Base-by-base conservation (phyloP, 2,797 vertebrate species). In the Micromesistius poutassou region DNA sequence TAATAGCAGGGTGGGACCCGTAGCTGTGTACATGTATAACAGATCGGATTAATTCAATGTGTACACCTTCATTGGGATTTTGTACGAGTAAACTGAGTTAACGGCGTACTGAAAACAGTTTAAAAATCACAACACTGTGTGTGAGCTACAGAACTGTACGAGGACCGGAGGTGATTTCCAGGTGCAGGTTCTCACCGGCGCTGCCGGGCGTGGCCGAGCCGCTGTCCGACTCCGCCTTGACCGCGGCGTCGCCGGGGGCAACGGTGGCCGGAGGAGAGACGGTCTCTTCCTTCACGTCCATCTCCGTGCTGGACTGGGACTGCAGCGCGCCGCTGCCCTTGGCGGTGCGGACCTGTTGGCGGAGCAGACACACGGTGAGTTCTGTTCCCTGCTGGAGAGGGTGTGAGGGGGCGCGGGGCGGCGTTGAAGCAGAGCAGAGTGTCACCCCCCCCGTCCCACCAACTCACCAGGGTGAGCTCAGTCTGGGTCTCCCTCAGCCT, bases 251-350 rank as follows among this genome's bases (percentile, higher is more conserved):
- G 25, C 89, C 89, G 0, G 92, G 81, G 66, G 85, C 46, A 0
- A 91, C 87, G 12, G 91, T 82, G 0, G 87, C 90, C 0, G 86
- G 78, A 5, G 92, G 93, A 78, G 94, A 94, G 74, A 90, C 83
- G 0, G 88, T 93, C 82, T 98, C 97, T 31, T 98, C 97, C 83
- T 98, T 98, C 66, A 95, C 80, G 0, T 97, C 96, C 75, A 93
- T 87, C 82, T 98, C 97, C 0, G 95, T 95, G 82, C 96, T 98
- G 0, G 96, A 97, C 89, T 98, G 97, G 14, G 97, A 96, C 70
- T 97, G 97, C 13, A 98, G 89, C 74, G 96, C 91, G 81, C 94
- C 78, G 75, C 88, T 97, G 74, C 96, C 96, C 84, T 95, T 97
- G 30, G 95, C 94, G 40, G 94, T 91, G 0, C 96, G 95, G 12